Evolutionary conservation across 2,113 vertebrate species (phyloP).

Genomic region (Brachyhypopomus occidentalis): DNA sequence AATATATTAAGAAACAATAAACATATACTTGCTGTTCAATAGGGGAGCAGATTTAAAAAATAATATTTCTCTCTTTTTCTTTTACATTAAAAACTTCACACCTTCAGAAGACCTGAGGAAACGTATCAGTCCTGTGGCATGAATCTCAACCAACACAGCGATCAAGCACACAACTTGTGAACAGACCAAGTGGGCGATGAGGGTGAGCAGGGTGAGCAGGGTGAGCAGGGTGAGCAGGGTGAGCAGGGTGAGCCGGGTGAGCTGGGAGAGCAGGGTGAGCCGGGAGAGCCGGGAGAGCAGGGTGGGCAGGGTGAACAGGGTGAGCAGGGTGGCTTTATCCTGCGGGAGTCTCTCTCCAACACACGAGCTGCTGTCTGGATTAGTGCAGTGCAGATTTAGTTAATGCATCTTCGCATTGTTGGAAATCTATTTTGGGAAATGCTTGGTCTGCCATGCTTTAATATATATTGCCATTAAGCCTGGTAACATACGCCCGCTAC

Average conservation of each 20-base stretch:
- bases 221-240: too few species aligned
- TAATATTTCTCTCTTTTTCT: not conserved
- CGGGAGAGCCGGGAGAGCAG: too few species aligned
- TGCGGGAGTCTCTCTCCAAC: constrained; percentile 72
- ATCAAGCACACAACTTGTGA: too few species aligned
- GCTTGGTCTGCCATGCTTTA: constrained; percentile 74
- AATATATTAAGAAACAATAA: too few species aligned
- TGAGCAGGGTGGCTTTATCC: constrained; percentile 57
- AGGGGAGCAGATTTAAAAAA: too few species aligned
- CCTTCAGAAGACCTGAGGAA: too few species aligned
- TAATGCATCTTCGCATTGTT: constrained; percentile 84
- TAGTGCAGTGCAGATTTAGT: constrained; percentile 82
- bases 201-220: not conserved
- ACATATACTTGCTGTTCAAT: too few species aligned
- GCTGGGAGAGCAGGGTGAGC: too few species aligned
- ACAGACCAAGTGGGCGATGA: constrained; percentile 29
- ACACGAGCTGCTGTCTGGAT: constrained; percentile 81
- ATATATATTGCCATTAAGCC: constrained; percentile 62
- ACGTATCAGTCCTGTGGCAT: too few species aligned
- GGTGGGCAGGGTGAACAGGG: too few species aligned
- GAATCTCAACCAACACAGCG: too few species aligned
- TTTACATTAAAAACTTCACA: not conserved
- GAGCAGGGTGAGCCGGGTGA: too few species aligned
- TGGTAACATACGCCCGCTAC: constrained; percentile 83
- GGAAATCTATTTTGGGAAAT: constrained; percentile 82